These are phyloP conservation scores for Aphis craccivora DNA, from an alignment of 1,140 invertebrate species.

Conservation along the genomic window DNA sequence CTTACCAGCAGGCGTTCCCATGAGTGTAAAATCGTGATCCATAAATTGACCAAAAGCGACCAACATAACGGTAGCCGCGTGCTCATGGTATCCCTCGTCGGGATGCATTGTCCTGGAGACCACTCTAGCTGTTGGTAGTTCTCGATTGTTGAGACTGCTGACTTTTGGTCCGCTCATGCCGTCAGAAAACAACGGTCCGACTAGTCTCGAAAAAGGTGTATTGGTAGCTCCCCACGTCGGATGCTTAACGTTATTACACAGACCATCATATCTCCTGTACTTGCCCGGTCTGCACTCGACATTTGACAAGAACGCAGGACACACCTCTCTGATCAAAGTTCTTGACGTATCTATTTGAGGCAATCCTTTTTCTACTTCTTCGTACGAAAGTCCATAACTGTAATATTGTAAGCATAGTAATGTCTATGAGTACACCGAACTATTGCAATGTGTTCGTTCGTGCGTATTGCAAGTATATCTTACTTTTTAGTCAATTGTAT, in stretches of 20 bases:
- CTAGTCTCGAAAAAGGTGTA: slow-evolving; percentile 78
- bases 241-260: slow-evolving; percentile 94
- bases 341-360: slow-evolving; percentile 89
- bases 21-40: slow-evolving; percentile 69
- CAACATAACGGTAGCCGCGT: slow-evolving; percentile 66
- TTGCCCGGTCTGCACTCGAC: slow-evolving; percentile 87
- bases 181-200: slow-evolving; percentile 84
- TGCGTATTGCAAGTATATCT: slow-evolving; percentile 64
- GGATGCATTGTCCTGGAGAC: slow-evolving; percentile 67
- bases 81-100: slow-evolving; percentile 65
- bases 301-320: slow-evolving; percentile 85
- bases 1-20: slow-evolving; percentile 65
- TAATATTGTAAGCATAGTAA: neutral
- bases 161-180: slow-evolving; percentile 69
- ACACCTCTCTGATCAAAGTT: slow-evolving; percentile 85
- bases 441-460: neutral
- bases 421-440: neutral
- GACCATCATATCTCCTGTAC: slow-evolving; percentile 86
- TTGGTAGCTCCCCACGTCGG: slow-evolving; percentile 87
- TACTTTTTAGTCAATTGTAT: slow-evolving; percentile 85
- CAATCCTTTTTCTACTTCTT: slow-evolving; percentile 86
- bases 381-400: slow-evolving; percentile 83
- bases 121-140: slow-evolving; percentile 65
- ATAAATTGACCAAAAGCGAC: slow-evolving; percentile 69
- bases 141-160: slow-evolving; percentile 61